Percentiles rank a stretch among this genome's conserved stretches.
phyloP scores from a whole-genome alignment of 2,113 vertebrate genomes.

The Gnathochromis pfefferi region DNA sequence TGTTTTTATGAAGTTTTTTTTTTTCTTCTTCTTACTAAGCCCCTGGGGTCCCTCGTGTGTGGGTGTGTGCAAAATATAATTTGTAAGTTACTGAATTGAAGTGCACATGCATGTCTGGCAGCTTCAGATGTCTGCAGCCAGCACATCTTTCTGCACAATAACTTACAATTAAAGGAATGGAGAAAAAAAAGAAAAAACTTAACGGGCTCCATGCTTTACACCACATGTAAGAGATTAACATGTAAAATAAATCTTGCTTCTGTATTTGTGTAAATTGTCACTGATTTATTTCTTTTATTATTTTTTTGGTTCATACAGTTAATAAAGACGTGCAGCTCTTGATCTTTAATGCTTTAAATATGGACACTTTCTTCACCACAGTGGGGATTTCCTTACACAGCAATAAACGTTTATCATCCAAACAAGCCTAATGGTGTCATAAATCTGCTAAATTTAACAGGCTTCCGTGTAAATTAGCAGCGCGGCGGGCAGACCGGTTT shows the following conservation, averaged over 20 bases:
- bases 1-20: slow-evolving; percentile 31
- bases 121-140: background rate
- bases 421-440: background rate
- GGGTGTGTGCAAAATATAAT: background rate
- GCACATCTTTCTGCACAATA: background rate
- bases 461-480: background rate
- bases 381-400: slow-evolving; percentile 8
- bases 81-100: background rate
- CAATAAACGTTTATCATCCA: slow-evolving; percentile 52
- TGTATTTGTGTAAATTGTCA: slow-evolving; percentile 6
- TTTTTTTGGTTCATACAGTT: background rate
- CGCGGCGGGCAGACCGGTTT: background rate
- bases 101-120: background rate
- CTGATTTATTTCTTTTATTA: background rate
- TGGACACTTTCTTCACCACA: background rate
- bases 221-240: background rate
- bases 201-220: background rate
- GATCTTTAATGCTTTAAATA: background rate
- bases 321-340: background rate
- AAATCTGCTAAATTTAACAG: rapidly evolving
- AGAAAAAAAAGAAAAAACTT: rapidly evolving
- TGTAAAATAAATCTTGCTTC: slow-evolving; percentile 34
- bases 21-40: background rate
- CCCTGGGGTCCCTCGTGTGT: rapidly evolving
- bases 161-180: background rate